Evolutionary conservation across 1,140 invertebrate species (phyloP), one percentile per base, ranked within the genome.

Genomic region (Drosophila mojavensis): DNA sequence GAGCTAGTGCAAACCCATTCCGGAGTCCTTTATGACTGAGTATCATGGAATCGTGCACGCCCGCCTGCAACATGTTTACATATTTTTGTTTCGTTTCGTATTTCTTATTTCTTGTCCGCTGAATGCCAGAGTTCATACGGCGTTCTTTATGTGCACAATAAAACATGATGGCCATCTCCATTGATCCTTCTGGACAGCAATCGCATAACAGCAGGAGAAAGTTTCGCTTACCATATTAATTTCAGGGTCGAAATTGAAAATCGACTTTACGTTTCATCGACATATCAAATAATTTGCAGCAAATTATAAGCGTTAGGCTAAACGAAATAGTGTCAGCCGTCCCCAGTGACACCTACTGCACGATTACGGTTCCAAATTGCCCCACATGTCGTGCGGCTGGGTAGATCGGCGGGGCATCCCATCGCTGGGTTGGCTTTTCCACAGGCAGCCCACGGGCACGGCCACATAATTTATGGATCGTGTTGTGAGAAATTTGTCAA

Each of bases 401-500:
- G 3, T 47, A 50, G 64, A 45, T 75, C 60, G 63, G 41, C 62
- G 55, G 61, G 64, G 26, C 28, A 62, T 70, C n/a, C 56, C 53
- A 60, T 71, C 64, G 41, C 24, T 58, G 59, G 17, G 47, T 77
- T 39, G 36, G 50, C 17, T 54, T 64, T 59, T 64, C 61, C 20
- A 58, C 43, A 41, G 43, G 39, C 56, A 61, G 54, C 61, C 61
- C 77, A 75, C 79, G 80, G 82, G 80, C 78, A 90, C 85, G 84
- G 84, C 53, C 80, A 89, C 75, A 89, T 89, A 89, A 89, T 89
- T 89, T 88, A 89, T 89, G 67, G 58, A 61, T 89, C 84, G 84
- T 90, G 84, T 89, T 75, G 72, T 77, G 70, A 56, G 71, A 90
- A 89, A 89, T 89, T 89, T 89, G 84, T 89, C 84, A 89, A 89